phyloP scores from a whole-genome alignment of 2,113 vertebrate genomes.

The Ivindomyrus marchei region DNA sequence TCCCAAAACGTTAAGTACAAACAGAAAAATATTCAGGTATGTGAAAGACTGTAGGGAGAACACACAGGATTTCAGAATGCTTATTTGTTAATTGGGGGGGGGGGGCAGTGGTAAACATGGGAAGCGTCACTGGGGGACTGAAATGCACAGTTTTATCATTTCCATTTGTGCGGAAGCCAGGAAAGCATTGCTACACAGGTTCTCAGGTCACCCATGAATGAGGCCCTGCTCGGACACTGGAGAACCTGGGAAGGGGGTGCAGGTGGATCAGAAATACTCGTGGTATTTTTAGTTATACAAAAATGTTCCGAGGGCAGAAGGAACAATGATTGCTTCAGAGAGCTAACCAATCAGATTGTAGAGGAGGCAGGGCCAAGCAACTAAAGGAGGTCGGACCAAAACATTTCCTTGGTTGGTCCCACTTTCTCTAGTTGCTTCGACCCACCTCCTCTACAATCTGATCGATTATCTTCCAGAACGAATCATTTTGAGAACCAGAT shows the following conservation, averaged over 20 bases:
- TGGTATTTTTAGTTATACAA: too few relatives aligned
- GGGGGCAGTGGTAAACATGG: not conserved
- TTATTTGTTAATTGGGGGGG: not conserved
- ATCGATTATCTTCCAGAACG: too few relatives aligned
- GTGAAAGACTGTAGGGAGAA: not conserved
- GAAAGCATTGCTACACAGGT: not conserved
- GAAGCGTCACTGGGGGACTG: not conserved
- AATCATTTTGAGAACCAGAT: too few relatives aligned
- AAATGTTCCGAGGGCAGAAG: too few relatives aligned
- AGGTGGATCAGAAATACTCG: not conserved
- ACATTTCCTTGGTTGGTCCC: too few relatives aligned
- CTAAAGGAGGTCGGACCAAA: too few relatives aligned
- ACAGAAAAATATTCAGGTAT: not conserved
- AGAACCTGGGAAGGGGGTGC: not conserved
- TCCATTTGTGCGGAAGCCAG: not conserved
- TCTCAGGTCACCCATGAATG: not conserved
- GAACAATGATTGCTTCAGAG: too few relatives aligned
- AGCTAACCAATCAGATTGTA: too few relatives aligned
- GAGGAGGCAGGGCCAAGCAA: too few relatives aligned
- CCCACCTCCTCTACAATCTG: too few relatives aligned
- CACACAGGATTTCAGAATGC: not conserved
- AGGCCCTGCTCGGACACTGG: not conserved
- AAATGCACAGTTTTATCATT: not conserved
- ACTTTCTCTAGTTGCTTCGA: too few relatives aligned
- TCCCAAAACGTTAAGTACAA: not conserved